A percentile compares a stretch with the other conserved stretches of the same genome.
These are phyloP conservation scores for Hybognathus amarus DNA, from an alignment of 2,797 vertebrate species.

Conservation along the genomic window DNA sequence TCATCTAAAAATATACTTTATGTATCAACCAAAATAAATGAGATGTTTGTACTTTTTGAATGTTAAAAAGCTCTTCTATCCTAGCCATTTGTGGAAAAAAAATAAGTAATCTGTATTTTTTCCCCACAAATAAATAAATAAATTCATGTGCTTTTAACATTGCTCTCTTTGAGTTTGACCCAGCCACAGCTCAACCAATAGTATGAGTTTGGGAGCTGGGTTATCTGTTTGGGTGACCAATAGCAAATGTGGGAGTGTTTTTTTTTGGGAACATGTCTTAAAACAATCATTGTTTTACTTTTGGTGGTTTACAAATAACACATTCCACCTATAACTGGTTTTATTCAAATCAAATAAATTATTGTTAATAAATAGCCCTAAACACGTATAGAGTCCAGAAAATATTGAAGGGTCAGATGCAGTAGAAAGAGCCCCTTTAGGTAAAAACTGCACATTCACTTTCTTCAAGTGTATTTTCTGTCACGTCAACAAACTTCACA, in stretches of 20 bases:
- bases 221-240: not conserved
- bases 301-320: not conserved
- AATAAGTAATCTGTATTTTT: not conserved
- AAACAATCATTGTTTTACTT: not conserved
- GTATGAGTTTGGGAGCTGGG: not conserved
- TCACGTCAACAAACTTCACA: not conserved
- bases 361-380: not conserved
- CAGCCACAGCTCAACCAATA: not conserved
- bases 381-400: not conserved
- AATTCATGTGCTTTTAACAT: not conserved
- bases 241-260: not conserved
- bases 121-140: not conserved
- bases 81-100: not conserved
- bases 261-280: not conserved
- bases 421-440: not conserved
- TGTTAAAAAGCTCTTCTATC: not conserved
- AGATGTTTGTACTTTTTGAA: not conserved
- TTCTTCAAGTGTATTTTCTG: slow-evolving; percentile 10
- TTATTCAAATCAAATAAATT: not conserved
- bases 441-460: not conserved
- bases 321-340: not conserved
- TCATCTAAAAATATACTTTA: not conserved
- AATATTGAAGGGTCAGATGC: not conserved
- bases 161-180: not conserved
- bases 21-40: not conserved